phyloP scores from a whole-genome alignment of 2,888 invertebrate genomes.

The Hydropsyche betteni region DNA sequence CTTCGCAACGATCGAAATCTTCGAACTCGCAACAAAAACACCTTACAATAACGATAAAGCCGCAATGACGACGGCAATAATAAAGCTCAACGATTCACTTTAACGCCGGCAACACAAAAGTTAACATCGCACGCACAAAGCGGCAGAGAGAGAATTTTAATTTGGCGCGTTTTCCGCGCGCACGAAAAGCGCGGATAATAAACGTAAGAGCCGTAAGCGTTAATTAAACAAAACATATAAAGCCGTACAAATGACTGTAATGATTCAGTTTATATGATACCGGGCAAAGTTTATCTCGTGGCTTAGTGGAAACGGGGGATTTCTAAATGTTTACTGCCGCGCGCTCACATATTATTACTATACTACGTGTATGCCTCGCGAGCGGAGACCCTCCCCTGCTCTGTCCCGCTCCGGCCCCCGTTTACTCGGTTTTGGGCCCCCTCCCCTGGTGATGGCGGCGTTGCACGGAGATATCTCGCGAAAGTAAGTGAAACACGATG shows the following conservation, averaged over 20 bases:
- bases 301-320: slow-evolving; percentile 44
- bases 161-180: background rate
- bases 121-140: background rate
- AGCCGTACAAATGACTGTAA: slow-evolving; percentile 46
- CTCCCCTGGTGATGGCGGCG: background rate
- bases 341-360: slow-evolving; percentile 8
- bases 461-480: slow-evolving; percentile 42
- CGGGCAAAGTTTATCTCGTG: slow-evolving; percentile 44
- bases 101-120: background rate
- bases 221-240: slow-evolving; percentile 47
- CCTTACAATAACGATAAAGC: no score
- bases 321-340: slow-evolving; percentile 48
- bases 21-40: no score
- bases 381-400: slow-evolving; percentile 4
- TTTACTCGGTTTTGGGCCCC: background rate
- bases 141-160: slow-evolving; percentile 2
- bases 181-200: slow-evolving; percentile 4
- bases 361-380: no score
- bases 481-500: slow-evolving; percentile 50
- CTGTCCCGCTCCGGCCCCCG: background rate
- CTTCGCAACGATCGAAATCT: no score
- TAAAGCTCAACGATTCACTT: background rate
- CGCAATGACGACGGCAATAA: no score
- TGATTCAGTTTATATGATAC: slow-evolving; percentile 45
- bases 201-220: slow-evolving; percentile 39